Evolutionary conservation across 2,113 vertebrate genomes (phyloP).

Genomic region (Pseudois nayaur): DNA sequence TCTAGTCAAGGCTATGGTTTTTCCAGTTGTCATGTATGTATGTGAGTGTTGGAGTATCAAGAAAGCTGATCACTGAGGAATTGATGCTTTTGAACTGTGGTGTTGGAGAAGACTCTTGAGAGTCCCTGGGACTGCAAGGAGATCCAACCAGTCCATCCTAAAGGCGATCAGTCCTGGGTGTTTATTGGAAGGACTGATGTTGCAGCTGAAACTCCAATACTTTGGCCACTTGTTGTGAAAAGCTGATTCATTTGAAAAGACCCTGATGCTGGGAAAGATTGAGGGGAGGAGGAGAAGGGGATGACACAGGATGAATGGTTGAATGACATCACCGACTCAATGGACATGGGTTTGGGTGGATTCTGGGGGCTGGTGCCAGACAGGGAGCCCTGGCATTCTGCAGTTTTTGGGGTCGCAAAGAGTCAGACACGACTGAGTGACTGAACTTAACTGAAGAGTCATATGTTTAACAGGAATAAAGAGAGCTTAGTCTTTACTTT

Average conservation of each 20-base stretch:
- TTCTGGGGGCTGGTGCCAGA: accelerated
- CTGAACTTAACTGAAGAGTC: neutral
- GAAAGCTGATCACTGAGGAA: neutral
- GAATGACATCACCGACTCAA: neutral
- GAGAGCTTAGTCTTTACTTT: neutral
- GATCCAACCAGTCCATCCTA: neutral
- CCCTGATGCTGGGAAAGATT: neutral
- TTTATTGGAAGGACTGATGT: neutral
- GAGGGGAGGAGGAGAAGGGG: neutral
- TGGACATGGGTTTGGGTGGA: neutral
- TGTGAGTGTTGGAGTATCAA: neutral
- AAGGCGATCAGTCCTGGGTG: neutral
- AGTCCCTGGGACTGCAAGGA: neutral
- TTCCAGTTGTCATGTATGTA: neutral
- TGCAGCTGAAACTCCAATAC: neutral
- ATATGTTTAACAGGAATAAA: neutral
- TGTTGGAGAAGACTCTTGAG: neutral
- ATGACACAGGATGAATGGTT: neutral
- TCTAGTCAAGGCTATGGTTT: neutral
- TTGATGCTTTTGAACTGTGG: neutral
- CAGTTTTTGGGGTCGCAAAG: accelerated
- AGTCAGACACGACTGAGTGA: accelerated
- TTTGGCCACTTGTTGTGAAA: neutral
- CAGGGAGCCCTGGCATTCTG: neutral
- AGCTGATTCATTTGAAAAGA: neutral